These are phyloP conservation scores for Poeciliopsis turneri DNA, from an alignment of 2,797 vertebrate genomes.

Conservation along the genomic window DNA sequence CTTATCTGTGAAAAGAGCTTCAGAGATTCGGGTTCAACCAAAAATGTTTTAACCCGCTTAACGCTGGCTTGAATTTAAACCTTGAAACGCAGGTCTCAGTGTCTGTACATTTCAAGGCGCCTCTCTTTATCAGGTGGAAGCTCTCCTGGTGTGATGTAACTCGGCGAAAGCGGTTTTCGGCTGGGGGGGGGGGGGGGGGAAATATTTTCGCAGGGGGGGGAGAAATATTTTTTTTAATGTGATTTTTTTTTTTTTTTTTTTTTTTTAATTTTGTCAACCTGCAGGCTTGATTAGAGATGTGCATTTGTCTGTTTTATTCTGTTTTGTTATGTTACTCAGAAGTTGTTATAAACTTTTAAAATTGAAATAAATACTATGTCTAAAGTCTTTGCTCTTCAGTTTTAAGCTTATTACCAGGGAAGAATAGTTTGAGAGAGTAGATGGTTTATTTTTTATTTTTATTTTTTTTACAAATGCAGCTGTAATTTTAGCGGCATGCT, in stretches of 20 bases:
- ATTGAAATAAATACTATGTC: conserved; percentile 86
- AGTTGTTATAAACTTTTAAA: conserved; percentile 83
- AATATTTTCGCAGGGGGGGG: conserved; percentile 39
- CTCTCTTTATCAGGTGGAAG: conserved; percentile 3
- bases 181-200: conserved; percentile 6
- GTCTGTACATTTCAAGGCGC: conserved; percentile 24
- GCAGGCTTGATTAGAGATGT: conserved; percentile 70
- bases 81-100: background rate
- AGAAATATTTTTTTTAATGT: conserved; percentile 55
- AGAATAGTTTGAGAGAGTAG: background rate
- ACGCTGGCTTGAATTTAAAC: conserved; percentile 35
- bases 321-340: conserved; percentile 83
- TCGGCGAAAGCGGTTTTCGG: conserved; percentile 48
- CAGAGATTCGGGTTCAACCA: conserved; percentile 23
- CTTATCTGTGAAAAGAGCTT: conserved; percentile 22
- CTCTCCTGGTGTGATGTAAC: conserved; percentile 55
- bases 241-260: conserved; percentile 57
- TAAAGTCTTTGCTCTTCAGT: conserved; percentile 47
- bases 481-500: background rate
- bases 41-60: conserved; percentile 52
- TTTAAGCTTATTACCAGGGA: conserved; percentile 11
- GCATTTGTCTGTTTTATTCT: conserved; percentile 53
- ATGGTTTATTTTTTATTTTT: background rate
- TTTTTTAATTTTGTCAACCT: conserved; percentile 71
- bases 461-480: background rate